Evolutionary conservation across 2,888 invertebrate species (phyloP).

Genomic region (Elaeidobius kamerunicus): DNA sequence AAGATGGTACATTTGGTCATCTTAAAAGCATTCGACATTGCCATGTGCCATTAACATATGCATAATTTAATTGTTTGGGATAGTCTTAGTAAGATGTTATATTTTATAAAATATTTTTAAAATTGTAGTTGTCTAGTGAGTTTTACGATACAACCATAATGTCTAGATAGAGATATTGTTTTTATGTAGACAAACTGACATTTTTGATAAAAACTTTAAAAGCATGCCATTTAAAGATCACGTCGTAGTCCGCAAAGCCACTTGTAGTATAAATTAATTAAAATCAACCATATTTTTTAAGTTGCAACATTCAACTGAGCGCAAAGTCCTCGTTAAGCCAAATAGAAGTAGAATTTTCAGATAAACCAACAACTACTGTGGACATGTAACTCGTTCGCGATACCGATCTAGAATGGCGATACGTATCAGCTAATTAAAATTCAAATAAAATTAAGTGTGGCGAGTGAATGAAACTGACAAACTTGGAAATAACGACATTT

Average conservation of each 20-base stretch:
- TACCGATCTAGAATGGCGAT: constrained; percentile 30
- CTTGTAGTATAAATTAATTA: constrained; percentile 1
- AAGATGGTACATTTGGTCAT: no score
- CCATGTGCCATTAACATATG: no score
- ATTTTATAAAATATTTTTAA: no score
- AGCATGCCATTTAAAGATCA: neutral
- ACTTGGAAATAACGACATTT: constrained; percentile 34
- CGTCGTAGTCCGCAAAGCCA: neutral
- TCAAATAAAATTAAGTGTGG: constrained; percentile 35
- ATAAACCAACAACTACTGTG: constrained; percentile 17
- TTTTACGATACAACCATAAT: no score
- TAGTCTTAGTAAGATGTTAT: no score
- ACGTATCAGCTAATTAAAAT: constrained; percentile 39
- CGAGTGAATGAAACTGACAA: constrained; percentile 34
- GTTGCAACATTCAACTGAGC: constrained; percentile 21
- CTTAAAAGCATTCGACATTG: no score
- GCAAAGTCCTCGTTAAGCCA: constrained; percentile 17
- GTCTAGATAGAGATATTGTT: no score
- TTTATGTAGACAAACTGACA: neutral
- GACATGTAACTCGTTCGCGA: constrained; percentile 24
- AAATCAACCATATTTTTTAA: neutral
- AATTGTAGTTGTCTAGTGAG: no score
- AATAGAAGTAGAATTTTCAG: constrained; percentile 22
- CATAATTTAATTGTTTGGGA: no score
- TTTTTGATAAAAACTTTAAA: neutral